Percentiles rank a stretch among this genome's conserved stretches.
Conservation (phyloP, 2,888 invertebrate genomes). For the Ditylenchus weischeri region DNA sequence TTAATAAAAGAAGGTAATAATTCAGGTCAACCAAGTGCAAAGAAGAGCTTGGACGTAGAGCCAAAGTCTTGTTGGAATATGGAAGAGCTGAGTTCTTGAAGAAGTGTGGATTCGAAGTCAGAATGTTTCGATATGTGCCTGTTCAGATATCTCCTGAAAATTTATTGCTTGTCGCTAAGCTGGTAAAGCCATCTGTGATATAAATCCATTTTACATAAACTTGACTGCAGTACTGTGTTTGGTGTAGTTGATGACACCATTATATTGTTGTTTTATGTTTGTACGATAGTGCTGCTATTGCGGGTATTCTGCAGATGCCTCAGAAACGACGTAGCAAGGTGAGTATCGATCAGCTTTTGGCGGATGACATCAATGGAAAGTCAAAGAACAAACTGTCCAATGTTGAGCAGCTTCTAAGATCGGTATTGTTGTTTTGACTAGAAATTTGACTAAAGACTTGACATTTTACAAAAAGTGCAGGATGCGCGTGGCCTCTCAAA, state of each 20-base stretch:
- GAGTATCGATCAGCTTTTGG: neutral
- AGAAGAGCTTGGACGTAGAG: slow-evolving; percentile 36
- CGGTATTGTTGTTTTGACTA: neutral
- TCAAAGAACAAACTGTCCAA: neutral
- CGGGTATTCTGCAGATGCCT: neutral
- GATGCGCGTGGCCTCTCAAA: slow-evolving; percentile 10
- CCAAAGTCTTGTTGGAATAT: slow-evolving; percentile 45
- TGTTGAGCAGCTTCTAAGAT: slow-evolving; percentile 2
- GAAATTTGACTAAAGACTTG: neutral
- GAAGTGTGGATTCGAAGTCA: slow-evolving; percentile 39
- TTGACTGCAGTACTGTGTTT: too few relatives aligned
- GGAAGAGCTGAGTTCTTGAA: slow-evolving; percentile 43
- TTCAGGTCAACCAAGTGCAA: slow-evolving; percentile 26
- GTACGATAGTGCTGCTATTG: too few relatives aligned
- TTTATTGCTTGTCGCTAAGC: slow-evolving; percentile 44
- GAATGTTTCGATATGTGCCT: slow-evolving; percentile 42
- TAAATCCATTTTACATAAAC: too few relatives aligned
- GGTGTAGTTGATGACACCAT: too few relatives aligned
- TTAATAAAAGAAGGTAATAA: neutral
- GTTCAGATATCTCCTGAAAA: slow-evolving; percentile 47
- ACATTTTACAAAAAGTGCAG: neutral
- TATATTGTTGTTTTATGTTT: too few relatives aligned
- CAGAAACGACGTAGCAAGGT: slow-evolving; percentile 2
- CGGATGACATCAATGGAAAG: slow-evolving; percentile 9
- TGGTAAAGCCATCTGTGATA: neutral